Base-by-base conservation (phyloP, 92 coral and sea anemone genomes). In the Pocillopora grandis region DNA sequence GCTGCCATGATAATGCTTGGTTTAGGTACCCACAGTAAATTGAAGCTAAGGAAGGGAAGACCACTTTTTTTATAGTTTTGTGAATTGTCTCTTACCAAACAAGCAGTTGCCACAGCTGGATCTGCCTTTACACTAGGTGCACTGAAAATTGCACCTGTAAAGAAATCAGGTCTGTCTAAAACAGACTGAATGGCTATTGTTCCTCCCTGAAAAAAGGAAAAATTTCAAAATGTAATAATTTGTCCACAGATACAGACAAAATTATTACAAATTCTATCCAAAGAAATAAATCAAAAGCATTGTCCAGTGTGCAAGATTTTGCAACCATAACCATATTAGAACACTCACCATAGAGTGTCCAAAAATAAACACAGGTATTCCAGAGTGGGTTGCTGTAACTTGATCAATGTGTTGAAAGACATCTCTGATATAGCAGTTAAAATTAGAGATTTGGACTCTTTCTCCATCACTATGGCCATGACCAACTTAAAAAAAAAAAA, bases 391-490 rank as follows among this genome's bases (percentile, higher is more conserved):
- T 58, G 88, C 88, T 16, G 82, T 62, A 33, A 96, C 87, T 75
- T 89, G 80, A 80, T 96, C 99, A 78, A 96, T 88, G 84, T 96
- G 93, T 59, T 91, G 86, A 64, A 89, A 94, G 2, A 96, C 85
- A 84, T 94, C 99, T 71, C 90, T 79, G 60, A 92, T 92, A 61
- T 85, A 96, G 5, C 42, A 62, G 62, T 90, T 86, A 87, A 92
- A 91, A 35, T 81, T 73, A 18, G 71, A 60, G 10, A 96, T 80
- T 84, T 94, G 98, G 23, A 73, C 96, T 62, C 99, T 86, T 52
- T 96, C 98, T 55, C 99, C 99, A 23, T 89, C 92, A 80, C 98
- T 94, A 15, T 84, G 92, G 14, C 99, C 99, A 84, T 96, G 99
- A 20, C 99, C 99, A 80, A 96, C 99, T 96, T 66, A 74, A 76